These are phyloP conservation scores for Poeciliopsis turrubarensis DNA, from an alignment of 2,113 vertebrate species.

Conservation along the genomic window DNA sequence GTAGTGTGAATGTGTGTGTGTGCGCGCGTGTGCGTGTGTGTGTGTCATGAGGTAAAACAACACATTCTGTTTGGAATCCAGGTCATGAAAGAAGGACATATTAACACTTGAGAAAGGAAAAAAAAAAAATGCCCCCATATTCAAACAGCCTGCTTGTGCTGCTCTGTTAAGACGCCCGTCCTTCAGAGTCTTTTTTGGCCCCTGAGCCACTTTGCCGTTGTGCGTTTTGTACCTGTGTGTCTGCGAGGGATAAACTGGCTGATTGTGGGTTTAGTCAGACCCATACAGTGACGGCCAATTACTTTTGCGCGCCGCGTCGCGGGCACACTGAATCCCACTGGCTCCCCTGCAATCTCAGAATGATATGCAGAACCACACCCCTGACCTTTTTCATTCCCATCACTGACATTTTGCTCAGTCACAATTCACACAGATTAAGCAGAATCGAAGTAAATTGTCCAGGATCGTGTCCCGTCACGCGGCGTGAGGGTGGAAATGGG, in stretches of 20 bases:
- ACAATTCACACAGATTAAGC: conserved; percentile 38
- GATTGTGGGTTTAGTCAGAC: conserved; percentile 32
- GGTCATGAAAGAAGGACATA: too few species aligned
- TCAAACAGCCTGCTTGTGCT: background rate
- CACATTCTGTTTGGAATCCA: too few species aligned
- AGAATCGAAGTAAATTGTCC: conserved; percentile 47
- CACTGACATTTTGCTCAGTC: conserved; percentile 35
- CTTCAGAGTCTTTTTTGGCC: background rate
- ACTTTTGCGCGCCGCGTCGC: conserved; percentile 39
- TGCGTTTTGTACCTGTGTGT: too few species aligned
- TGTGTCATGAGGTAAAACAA: too few species aligned
- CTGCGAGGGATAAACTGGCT: conserved; percentile 10
- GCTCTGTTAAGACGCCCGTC: conserved; percentile 40
- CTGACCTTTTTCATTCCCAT: conserved; percentile 46
- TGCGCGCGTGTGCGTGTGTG: too few species aligned
- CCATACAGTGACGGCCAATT: conserved; percentile 55
- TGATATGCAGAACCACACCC: conserved; percentile 44
- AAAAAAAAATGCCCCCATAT: too few species aligned
- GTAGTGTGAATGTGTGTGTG: too few species aligned
- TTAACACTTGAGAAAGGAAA: too few species aligned
- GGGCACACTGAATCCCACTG: conserved; percentile 44
- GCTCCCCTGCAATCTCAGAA: conserved; percentile 33
- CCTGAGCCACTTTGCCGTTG: background rate
- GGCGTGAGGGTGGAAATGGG: conserved; percentile 22
- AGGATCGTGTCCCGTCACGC: conserved; percentile 49